Percentiles rank a stretch among this genome's conserved stretches.
Conservation (phyloP, 2,113 vertebrate species). For the Globicephala melas region DNA sequence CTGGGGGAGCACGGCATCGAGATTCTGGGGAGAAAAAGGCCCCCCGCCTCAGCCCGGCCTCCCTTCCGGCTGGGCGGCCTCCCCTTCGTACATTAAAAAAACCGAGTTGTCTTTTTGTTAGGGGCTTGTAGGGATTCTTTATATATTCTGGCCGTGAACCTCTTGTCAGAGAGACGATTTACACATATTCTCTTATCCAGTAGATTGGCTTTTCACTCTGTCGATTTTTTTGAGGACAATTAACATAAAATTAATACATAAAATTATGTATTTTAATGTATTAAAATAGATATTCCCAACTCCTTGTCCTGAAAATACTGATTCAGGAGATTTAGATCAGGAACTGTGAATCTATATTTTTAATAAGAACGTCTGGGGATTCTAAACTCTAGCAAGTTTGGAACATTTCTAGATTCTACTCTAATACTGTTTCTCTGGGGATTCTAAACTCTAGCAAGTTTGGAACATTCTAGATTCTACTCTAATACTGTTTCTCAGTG, state of each 20-base stretch:
- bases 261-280: no score
- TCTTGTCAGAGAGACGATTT: neutral
- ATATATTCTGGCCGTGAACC: neutral
- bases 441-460: neutral
- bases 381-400: neutral
- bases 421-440: neutral
- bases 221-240: neutral
- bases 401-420: neutral
- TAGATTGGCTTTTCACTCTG: neutral
- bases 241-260: no score
- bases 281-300: neutral
- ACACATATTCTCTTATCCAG: neutral
- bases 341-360: neutral
- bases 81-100: neutral
- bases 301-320: neutral
- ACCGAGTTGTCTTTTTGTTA: neutral
- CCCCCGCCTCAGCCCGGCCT: fast-evolving
- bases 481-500: neutral
- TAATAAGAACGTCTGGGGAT: neutral
- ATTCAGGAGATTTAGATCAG: neutral
- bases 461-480: neutral
- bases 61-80: fast-evolving
- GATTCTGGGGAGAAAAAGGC: neutral
- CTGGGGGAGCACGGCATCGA: neutral
- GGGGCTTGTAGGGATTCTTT: neutral